A percentile compares a stretch with the other conserved stretches of the same genome.
Evolutionary conservation across 2,797 vertebrate species (phyloP).

Genomic region (Zalophus californianus): DNA sequence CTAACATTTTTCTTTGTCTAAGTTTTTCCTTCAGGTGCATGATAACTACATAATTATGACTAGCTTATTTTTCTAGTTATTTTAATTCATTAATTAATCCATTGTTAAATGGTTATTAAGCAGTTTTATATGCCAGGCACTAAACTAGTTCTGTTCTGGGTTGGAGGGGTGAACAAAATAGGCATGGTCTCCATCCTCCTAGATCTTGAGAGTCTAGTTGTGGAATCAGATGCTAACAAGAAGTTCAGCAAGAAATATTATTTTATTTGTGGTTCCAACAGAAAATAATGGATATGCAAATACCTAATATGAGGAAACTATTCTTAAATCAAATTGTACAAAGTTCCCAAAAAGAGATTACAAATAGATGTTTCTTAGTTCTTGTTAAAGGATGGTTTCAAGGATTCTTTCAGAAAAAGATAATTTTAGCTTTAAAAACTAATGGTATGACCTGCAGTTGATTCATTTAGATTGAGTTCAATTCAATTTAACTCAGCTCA

Average conservation of each 20-base stretch:
- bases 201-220: not conserved
- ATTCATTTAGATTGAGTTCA: slow-evolving; percentile 32
- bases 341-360: slow-evolving; percentile 30
- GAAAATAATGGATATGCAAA: not conserved
- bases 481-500: not conserved
- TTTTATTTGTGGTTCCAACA: not conserved
- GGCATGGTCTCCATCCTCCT: not conserved
- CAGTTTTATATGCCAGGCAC: not conserved
- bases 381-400: not conserved
- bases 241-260: not conserved
- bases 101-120: not conserved
- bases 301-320: not conserved
- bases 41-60: not conserved
- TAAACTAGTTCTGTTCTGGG: not conserved
- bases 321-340: not conserved
- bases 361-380: not conserved
- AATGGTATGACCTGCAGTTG: not conserved
- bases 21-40: not conserved
- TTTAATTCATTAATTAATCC: not conserved
- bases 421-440: slow-evolving; percentile 24
- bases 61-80: not conserved
- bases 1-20: not conserved
- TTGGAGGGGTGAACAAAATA: not conserved
- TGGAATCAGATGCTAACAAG: not conserved
- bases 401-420: not conserved